These are phyloP conservation scores for Tiliqua scincoides DNA, from an alignment of 2,113 vertebrate genomes.

Conservation along the genomic window DNA sequence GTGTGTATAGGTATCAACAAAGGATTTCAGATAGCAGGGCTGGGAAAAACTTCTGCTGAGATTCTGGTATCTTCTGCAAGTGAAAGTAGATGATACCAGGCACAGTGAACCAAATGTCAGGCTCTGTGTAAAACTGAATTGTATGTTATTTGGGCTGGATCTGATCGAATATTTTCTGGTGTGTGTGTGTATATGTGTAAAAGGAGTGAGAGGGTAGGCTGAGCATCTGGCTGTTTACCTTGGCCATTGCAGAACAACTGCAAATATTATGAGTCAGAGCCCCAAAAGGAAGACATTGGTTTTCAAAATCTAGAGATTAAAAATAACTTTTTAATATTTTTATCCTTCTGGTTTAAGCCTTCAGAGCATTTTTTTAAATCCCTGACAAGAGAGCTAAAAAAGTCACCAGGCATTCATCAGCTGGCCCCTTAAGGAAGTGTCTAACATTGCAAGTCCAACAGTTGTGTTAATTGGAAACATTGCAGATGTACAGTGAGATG, in stretches of 20 bases:
- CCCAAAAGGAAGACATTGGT: neutral
- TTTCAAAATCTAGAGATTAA: constrained; percentile 2
- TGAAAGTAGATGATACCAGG: neutral
- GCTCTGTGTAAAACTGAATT: neutral
- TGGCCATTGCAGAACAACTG: neutral
- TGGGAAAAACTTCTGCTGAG: neutral
- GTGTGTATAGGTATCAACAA: too few species aligned
- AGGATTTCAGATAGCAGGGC: neutral
- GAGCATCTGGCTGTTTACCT: neutral
- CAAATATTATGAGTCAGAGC: neutral
- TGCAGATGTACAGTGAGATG: neutral
- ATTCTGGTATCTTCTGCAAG: neutral
- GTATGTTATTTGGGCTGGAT: neutral
- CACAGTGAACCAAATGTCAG: neutral
- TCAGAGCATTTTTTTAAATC: neutral
- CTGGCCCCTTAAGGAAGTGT: neutral
- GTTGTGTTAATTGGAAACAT: constrained; percentile 5
- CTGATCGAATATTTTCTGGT: neutral
- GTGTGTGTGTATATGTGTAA: neutral
- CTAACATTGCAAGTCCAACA: neutral
- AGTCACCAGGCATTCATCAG: neutral
- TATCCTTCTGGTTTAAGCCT: neutral
- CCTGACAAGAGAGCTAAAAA: neutral
- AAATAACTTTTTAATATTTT: neutral
- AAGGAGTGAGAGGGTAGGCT: neutral